phyloP scores from a whole-genome alignment of 2,113 vertebrate genomes.

The Crotalus viridis region DNA sequence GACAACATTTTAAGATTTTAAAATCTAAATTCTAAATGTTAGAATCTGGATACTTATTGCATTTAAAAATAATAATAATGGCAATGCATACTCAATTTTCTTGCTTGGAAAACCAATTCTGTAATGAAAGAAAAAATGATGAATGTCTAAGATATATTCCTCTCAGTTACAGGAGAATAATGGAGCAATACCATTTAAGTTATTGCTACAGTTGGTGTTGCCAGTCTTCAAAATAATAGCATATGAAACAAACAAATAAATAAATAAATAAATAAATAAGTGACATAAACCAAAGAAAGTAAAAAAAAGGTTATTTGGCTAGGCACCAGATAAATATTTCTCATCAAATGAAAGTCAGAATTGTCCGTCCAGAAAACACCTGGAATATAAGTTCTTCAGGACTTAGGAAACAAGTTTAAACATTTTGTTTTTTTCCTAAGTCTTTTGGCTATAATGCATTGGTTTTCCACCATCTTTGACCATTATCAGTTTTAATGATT shows the following conservation, averaged over 20 bases:
- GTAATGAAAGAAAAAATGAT: conserved; percentile 2
- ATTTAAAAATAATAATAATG: neutral
- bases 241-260: neutral
- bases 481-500: neutral
- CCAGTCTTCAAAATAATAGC: neutral
- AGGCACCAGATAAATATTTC: neutral
- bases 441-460: neutral
- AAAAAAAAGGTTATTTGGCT: neutral
- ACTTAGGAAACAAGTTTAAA: neutral
- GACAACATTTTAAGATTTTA: neutral
- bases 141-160: neutral
- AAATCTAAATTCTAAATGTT: neutral
- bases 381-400: neutral
- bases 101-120: neutral
- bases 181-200: conserved; percentile 7
- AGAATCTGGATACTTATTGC: neutral
- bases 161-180: neutral
- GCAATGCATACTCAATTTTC: neutral
- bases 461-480: neutral
- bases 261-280: neutral
- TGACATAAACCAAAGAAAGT: conserved; percentile 12
- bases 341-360: neutral
- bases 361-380: neutral
- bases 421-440: neutral
- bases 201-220: neutral